Base-by-base conservation (phyloP, 2,797 vertebrate genomes). In the Fundulus diaphanus region DNA sequence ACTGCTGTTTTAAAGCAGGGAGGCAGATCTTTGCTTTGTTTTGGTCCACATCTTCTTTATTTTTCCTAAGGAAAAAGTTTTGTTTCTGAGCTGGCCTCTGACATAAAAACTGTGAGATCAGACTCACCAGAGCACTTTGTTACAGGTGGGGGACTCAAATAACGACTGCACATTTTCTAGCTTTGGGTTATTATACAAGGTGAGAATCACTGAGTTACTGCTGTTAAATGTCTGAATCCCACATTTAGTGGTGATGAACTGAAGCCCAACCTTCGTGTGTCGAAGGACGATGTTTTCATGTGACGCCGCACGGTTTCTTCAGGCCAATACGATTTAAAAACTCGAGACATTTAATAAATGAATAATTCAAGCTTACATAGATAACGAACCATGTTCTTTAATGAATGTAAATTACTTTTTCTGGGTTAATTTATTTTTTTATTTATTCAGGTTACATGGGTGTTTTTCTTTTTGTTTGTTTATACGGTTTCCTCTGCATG, bases 21-120 rank as follows among this genome's bases (percentile, higher is more conserved):
- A n/a, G 35, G 11, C 49, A 46, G 15, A 1, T 56, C 57, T 76
- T 72, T 3, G 27, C 29, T 59, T 33, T 46, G 42, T 44, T 49
- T 51, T 2, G 16, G 11, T 48, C 3, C 31, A 18, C 1, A 0
- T 6, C 40, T 46, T 51, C 22, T 82, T 77, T 54, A 76, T 82
- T 79, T 89, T 88, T 84, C 82, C 78, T 87, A 84, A 82, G 85
- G 84, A 83, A 81, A 88, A 82, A 9, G 83, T 77, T 66, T 77
- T 67, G 70, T 51, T 67, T 82, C 78, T 73, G 89, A 93, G 92
- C 91, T 90, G 92, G 90, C 84, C 92, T 92, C 91, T 90, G 59
- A 80, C 76, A 31, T 83, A 63, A 65, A 46, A 51, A 42, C 12
- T 61, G 68, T 81, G 56, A 57, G 33, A 42, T 63, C 27, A 69